A percentile compares a stretch with the other conserved stretches of the same genome.
Conservation (phyloP, 1,140 invertebrate species). For the Prorops nasuta region DNA sequence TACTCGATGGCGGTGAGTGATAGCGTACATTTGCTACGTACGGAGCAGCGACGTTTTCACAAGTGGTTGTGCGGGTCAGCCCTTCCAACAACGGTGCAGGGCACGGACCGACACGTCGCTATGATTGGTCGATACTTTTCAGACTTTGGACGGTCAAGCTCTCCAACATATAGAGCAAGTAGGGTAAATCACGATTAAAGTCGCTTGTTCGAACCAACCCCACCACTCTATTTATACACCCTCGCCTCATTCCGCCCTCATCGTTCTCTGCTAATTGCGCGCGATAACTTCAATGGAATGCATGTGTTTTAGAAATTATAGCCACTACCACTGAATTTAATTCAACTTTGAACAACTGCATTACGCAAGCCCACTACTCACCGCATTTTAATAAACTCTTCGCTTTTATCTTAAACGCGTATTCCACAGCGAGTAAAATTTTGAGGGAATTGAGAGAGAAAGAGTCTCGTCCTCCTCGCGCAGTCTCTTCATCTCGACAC, state of each 20-base stretch:
- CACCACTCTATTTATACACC: not conserved
- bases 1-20: conserved; percentile 49
- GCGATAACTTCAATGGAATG: conserved; percentile 21
- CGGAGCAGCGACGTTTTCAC: not conserved
- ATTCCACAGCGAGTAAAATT: too few species aligned
- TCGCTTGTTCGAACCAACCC: not conserved
- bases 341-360: too few species aligned
- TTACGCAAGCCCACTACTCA: too few species aligned
- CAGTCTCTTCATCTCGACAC: too few species aligned
- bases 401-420: too few species aligned
- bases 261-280: conserved; percentile 8
- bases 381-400: too few species aligned
- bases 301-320: conserved; percentile 32
- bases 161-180: conserved; percentile 4
- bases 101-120: not conserved
- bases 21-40: conserved; percentile 32
- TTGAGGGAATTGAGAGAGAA: too few species aligned
- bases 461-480: too few species aligned
- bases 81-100: too few species aligned
- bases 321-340: too few species aligned
- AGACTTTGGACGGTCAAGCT: too few species aligned
- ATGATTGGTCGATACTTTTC: conserved; percentile 19
- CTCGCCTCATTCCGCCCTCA: too few species aligned
- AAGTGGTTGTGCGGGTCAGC: not conserved
- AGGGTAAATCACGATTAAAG: conserved; percentile 27